Evolutionary conservation across 1,140 invertebrate genomes (phyloP), one percentile per base, ranked within the genome.

Genomic region (Choristoneura fumiferana): DNA sequence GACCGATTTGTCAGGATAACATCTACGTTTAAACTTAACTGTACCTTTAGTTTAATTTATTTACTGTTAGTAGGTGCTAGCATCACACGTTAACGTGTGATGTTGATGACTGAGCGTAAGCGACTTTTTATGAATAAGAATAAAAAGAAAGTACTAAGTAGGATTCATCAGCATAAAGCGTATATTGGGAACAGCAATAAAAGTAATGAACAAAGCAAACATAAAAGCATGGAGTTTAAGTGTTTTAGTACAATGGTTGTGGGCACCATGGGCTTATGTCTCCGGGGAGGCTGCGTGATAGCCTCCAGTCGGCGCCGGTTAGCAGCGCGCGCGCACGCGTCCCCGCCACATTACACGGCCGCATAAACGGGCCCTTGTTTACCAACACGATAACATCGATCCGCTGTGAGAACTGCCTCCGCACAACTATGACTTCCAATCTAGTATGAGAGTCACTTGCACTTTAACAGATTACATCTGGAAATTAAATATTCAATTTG

Each of bases 301-400:
- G 78, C 67, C 81, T 83, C 78, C 80, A 88, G 85, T 88, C 63
- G 79, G 74, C 67, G 69, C 67, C 72, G 75, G 81, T 60, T 29
- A 69, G 72, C 75, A 58, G 76, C 85, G 82, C 84, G 84, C 58
- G 77, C 84, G 84, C 84, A 87, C 86, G 84, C 65, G 73, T 84
- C 54, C 56, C 36, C 35, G 60, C 60, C 60, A 37, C 53, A 64
- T 63, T 52, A 72, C 63, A 58, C 60, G 57, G 58, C 54, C 57
- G 35, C 58, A 13, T 22, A 35, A 36, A 34, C 60, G 58, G 43
- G 55, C 43, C 56, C 57, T 83, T 85, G 79, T 86, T 85, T 88
- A 85, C 76, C 43, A 84, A 78, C 74, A 80, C 63, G 39, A 34
- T 60, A 54, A 43, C 54, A 64, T 60, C 69, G 57, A 62, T 45